Evolutionary conservation across 2,888 invertebrate species (phyloP).

Genomic region (Vanessa cardui): DNA sequence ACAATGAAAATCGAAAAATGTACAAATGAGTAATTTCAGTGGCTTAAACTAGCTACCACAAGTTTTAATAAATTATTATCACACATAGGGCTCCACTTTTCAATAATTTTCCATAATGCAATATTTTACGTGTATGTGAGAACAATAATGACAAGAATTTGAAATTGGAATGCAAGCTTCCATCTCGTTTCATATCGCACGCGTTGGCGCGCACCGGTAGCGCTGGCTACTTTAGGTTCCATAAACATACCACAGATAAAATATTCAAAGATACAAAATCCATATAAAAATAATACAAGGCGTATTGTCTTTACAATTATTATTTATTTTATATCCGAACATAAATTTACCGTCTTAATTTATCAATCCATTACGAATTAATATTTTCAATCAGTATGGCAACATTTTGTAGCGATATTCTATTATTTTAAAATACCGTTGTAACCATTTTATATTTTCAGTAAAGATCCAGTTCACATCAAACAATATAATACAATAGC

Average conservation of each 20-base stretch:
- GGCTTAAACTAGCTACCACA: no score
- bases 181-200: constrained; percentile 50
- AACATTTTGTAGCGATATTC: background rate
- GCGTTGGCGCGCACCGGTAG: constrained; percentile 52
- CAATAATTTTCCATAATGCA: constrained; percentile 32
- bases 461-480: constrained; percentile 44
- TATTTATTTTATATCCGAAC: no score
- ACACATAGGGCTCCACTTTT: background rate
- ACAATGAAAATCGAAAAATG: background rate
- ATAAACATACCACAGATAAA: constrained; percentile 18
- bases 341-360: no score
- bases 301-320: no score
- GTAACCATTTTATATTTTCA: constrained; percentile 12
- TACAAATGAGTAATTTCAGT: background rate
- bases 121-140: constrained; percentile 41
- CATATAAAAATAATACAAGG: no score
- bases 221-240: constrained; percentile 33
- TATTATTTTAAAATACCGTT: constrained; percentile 10
- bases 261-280: background rate
- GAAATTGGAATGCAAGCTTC: constrained; percentile 48
- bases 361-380: background rate
- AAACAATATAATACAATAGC: constrained; percentile 60
- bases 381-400: background rate
- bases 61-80: background rate
- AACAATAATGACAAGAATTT: constrained; percentile 55